A percentile compares a stretch with the other conserved stretches of the same genome.
phyloP scores from a whole-genome alignment of 2,888 invertebrate genomes.

The Dichetophora obliterata region DNA sequence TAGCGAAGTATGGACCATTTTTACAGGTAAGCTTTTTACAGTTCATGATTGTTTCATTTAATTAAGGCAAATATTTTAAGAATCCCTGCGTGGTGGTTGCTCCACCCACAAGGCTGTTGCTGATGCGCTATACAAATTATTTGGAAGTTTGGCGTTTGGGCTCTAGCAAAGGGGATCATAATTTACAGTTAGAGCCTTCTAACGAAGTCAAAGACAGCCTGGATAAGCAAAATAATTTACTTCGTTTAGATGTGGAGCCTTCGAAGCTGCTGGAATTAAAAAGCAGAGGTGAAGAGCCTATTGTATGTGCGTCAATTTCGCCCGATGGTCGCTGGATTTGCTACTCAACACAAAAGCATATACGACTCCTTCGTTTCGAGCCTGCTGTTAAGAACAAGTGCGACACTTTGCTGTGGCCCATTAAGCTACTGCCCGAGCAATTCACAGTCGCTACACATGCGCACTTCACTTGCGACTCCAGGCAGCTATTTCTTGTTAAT shows the following conservation, averaged over 20 bases:
- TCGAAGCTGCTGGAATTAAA: constrained; percentile 79
- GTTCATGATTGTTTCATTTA: too few species aligned
- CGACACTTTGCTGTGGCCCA: constrained; percentile 55
- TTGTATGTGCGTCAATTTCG: constrained; percentile 80
- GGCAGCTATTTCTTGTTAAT: constrained; percentile 69
- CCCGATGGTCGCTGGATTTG: constrained; percentile 80
- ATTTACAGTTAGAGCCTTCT: constrained; percentile 56
- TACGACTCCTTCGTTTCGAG: constrained; percentile 73
- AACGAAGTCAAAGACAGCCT: constrained; percentile 16
- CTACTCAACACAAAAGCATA: constrained; percentile 78
- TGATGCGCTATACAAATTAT: constrained; percentile 75
- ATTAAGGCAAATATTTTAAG: constrained; percentile 23
- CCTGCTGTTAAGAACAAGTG: constrained; percentile 52
- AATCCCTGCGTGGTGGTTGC: constrained; percentile 73
- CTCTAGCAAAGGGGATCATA: constrained; percentile 49
- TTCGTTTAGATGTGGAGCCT: constrained; percentile 70
- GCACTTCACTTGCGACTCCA: constrained; percentile 68
- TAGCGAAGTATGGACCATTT: constrained; percentile 81
- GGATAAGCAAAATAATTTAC: constrained; percentile 31
- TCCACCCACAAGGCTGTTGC: constrained; percentile 72
- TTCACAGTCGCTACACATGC: constrained; percentile 66
- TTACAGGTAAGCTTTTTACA: constrained; percentile 68
- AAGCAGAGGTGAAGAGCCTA: constrained; percentile 76
- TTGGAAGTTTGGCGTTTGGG: constrained; percentile 79
- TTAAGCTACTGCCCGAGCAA: constrained; percentile 67